Base-by-base conservation (phyloP, 2,113 vertebrate genomes). In the Lichenostomus cassidix region DNA sequence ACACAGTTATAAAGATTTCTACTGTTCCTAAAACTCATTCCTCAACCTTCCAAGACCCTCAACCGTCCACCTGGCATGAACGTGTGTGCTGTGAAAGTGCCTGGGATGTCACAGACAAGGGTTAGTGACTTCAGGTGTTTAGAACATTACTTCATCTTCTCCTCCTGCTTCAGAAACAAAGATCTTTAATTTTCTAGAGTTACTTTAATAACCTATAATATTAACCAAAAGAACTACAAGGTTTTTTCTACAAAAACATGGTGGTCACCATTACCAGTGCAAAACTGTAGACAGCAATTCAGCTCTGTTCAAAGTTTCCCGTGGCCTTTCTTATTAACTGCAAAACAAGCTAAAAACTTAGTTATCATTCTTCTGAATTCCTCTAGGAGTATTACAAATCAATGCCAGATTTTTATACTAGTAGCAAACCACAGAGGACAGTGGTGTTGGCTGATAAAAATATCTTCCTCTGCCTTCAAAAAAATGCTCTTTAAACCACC, bases 331-430 rank as follows among this genome's bases (percentile, higher is more conserved):
- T 79, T 93, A 95, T 90, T 96, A 97, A 89, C 76, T 86, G n/a
- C 13, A 85, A 82, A 70, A 89, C 71, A 91, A 79, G n/a, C 92
- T 94, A 73, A 95, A 91, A 83, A 94, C 92, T 92, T 96, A 95
- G 97, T 97, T 97, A 97, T 96, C 97, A 97, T 96, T 97, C 89
- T 96, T 97, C 90, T 52, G 90, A 97, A 98, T 98, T 98, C 97
- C 96, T 97, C 96, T 88, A 95, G 96, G 87, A 97, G 92, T 35
- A 95, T 93, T 96, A 97, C 96, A 98, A 96, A 98, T 98, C 97
- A 98, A 93, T 97, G 97, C 96, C 98, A 98, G 97, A 97, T 95
- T 97, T 96, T 96, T 95, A 96, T 93, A 85, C 92, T 96, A 97
- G 96, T 96, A 97, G 96, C 97, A 97, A 97, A 96, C 97, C 97